Base-by-base conservation (phyloP, 2,797 vertebrate species). In the Pipistrellus kuhlii region DNA sequence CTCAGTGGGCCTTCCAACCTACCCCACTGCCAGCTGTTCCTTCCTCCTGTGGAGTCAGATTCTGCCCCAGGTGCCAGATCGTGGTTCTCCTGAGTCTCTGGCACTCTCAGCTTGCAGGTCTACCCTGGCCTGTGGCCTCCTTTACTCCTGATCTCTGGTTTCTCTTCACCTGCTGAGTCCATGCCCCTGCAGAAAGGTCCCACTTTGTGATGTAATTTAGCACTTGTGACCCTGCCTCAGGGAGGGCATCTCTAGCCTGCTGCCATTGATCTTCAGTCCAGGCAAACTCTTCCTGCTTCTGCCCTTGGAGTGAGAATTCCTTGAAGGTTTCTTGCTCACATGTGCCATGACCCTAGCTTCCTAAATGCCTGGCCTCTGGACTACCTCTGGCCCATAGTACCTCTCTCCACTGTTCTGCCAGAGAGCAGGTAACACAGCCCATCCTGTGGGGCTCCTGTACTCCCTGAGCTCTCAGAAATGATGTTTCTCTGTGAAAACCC, bases 191-290 rank as follows among this genome's bases (percentile, higher is more conserved):
- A 85, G 23, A 25, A 23, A 83, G 23, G 41, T 23, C 48, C 83
- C 3, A 48, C 94, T 95, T 94, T 97, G 80, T 97, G 97, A 97
- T 92, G 91, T 90, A 81, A 96, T 69, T 12, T 35, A 77, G 48
- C 25, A 69, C n/a, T 64, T 92, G 44, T 95, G 85, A 91, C 82
- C 32, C 17, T 81, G 72, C 30, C 35, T 30, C 30, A n/a, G 38
- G n/a, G 84, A 51, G 46, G n/a, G 21, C 30, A 17, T 51, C 5
- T 48, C 23, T 17, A 30, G 11, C 18, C 27, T 46, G 8, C 32
- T 14, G 25, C 8, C 41, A 71, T 18, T 51, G 59, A n/a, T 6
- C 48, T 80, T 64, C 12, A 1, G 48, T 55, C 14, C 21, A 30
- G 18, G 7, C 6, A 55, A 84, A 18, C 5, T 17, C n/a, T 51